Base-by-base conservation (phyloP, 2,113 vertebrate genomes). In the Sitta europaea region DNA sequence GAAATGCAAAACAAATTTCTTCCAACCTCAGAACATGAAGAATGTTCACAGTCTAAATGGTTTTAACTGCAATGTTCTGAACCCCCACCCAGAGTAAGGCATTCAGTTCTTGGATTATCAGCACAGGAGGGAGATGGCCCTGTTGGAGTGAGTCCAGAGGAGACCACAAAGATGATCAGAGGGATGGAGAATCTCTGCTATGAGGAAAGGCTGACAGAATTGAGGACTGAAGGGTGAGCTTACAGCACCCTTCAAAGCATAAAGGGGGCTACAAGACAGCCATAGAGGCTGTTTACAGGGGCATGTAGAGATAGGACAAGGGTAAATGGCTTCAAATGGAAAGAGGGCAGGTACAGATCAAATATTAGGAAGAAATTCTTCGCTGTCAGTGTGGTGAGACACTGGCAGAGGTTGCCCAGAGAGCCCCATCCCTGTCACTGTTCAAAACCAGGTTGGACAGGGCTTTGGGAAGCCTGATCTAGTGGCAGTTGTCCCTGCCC, bases 81-180 rank as follows among this genome's bases (percentile, higher is more conserved):
- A 70, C 33, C 7, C 17, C 21, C 18, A 40, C 1, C 6, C 19
- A 29, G 40, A 42, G 17, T 0, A 22, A 14, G 2, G 31, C 22
- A n/a, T 19, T 54, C 25, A 18, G 11, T 17, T 31, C 54, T 9
- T 61, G 70, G 35, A 15, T 31, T 21, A 6, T 45, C n/a, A 62
- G 40, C 54, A 42, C 35, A 68, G 22, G 25, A 75, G 33, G 62
- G 21, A 31, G 40, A 54, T 2, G 16, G 14, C 9, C n/a, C 28
- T 59, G 24, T 2, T 35, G n/a, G n/a, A 40, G 15, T 2, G 15
- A 47, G 62, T 7, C 61, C 62, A 61, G 70, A 45, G 38, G n/a
- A 67, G 15, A 28, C 23, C 54, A 82, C 47, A 25, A 7, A 47
- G 38, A 40, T 47, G 16, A 22, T 18, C n/a, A 53, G 40, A 89